Conservation (phyloP, 2,888 invertebrate genomes). For the Notodonta ziczac region DNA sequence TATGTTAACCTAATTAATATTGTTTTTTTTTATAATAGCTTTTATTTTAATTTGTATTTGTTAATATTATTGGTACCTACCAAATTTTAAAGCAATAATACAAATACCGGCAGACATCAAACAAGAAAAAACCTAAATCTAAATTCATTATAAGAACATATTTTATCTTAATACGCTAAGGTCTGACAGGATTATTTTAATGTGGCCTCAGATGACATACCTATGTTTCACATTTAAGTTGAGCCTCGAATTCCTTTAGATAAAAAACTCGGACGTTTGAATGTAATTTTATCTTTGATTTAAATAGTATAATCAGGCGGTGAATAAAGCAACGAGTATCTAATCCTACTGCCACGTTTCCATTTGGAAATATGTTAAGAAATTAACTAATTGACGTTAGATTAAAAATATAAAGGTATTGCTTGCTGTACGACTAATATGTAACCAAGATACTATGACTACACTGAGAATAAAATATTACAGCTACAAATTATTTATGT, state of each 20-base stretch:
- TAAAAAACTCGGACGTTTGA: slow-evolving; percentile 23
- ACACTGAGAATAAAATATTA: too few relatives aligned
- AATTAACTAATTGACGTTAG: too few relatives aligned
- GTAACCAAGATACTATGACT: too few relatives aligned
- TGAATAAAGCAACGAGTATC: neutral
- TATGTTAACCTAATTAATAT: neutral
- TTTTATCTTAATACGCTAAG: slow-evolving; percentile 57
- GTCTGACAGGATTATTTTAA: slow-evolving; percentile 53
- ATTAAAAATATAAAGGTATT: too few relatives aligned
- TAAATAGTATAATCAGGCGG: neutral
- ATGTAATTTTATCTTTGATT: slow-evolving; percentile 12
- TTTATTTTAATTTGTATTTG: too few relatives aligned
- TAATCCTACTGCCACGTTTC: neutral
- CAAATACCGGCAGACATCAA: neutral
- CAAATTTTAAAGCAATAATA: too few relatives aligned
- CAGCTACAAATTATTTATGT: too few relatives aligned
- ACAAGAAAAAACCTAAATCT: slow-evolving; percentile 18
- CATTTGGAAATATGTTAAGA: too few relatives aligned
- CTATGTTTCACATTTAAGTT: slow-evolving; percentile 20
- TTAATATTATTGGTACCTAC: too few relatives aligned
- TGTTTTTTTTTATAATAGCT: too few relatives aligned
- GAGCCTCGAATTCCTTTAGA: slow-evolving; percentile 44
- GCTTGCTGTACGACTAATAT: too few relatives aligned
- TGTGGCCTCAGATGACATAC: slow-evolving; percentile 31
- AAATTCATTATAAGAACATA: slow-evolving; percentile 26